phyloP scores from a whole-genome alignment of 2,113 vertebrate genomes.

The mouse (Mus musculus) region DNA sequence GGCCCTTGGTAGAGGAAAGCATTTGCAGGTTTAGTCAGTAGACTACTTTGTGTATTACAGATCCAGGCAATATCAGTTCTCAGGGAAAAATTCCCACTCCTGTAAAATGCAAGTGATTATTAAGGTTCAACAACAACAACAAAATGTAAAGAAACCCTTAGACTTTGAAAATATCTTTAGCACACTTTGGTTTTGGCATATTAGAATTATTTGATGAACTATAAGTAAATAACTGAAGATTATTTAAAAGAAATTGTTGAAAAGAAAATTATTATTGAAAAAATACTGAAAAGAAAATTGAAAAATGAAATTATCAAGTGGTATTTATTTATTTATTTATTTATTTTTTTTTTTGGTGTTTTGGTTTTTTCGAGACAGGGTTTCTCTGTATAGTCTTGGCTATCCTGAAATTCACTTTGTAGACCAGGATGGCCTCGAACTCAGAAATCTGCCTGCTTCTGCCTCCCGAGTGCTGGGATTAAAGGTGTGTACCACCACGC shows the following conservation, averaged over 20 bases:
- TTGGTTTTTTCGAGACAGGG: no score
- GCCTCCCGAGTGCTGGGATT: no score
- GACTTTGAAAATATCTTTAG: background rate
- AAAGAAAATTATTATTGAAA: no score
- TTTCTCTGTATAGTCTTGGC: no score
- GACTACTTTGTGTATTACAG: background rate
- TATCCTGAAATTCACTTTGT: no score
- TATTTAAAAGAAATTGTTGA: background rate
- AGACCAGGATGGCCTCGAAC: no score
- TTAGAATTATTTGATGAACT: slow-evolving; percentile 29
- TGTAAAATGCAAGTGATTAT: slow-evolving; percentile 31
- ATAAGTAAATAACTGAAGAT: background rate
- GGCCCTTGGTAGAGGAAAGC: background rate
- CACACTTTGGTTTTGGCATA: background rate
- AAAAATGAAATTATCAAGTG: background rate
- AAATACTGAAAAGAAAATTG: background rate
- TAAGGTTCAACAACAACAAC: slow-evolving; percentile 13
- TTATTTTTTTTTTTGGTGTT: no score
- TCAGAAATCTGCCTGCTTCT: no score
- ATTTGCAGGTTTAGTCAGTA: slow-evolving; percentile 13
- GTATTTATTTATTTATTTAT: background rate
- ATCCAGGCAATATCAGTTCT: slow-evolving; percentile 35
- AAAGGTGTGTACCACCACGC: no score
- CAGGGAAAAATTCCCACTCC: background rate
- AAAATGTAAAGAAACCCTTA: background rate